Evolutionary conservation across 1,140 invertebrate species (phyloP), one percentile per base, ranked within the genome.

Genomic region (Hycleus phaleratus): DNA sequence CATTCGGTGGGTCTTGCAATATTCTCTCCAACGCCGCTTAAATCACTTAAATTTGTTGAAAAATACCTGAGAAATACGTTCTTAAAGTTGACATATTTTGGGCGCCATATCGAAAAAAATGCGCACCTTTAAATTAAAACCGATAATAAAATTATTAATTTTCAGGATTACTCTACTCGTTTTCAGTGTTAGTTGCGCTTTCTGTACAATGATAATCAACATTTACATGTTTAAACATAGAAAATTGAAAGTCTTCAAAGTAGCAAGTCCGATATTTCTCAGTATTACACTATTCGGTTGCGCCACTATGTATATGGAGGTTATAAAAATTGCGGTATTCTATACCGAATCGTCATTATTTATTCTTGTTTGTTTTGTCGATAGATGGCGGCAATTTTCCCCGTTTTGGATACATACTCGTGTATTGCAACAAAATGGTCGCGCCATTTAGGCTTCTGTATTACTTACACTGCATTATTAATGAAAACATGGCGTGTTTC

Each of bases 401-500:
- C 90, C 1, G 86, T 88, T 26, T 75, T 93, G 58, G 87, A 90
- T 66, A 81, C 81, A 58, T 86, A 84, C 59, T 85, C 85, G 11
- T 95, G 93, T 68, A 86, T 93, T 57, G 86, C 88, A 0, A 93
- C 90, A 2, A 93, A 94, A 74, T 95, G 91, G 91, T 89, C 88
- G 0, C 78, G 90, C 25, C 90, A 95, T 72, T 81, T 95, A 71
- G 93, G 93, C 5, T 95, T 95, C 70, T 91, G 89, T 66, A 83
- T 95, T 32, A 93, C 91, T 7, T 95, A 94, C 71, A 93, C 90
- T 7, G 90, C 92, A 2, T 74, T 95, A 26, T 78, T 95, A 3
- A 90, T 95, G 84, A 95, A 95, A 76, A 93, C 92, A 3, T 95
- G 91, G 91, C 83, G 90, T 65, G 93, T 96, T 26, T 95, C 92